Base-by-base conservation (phyloP, 2,113 vertebrate genomes). In the Dipodomys stephensi region DNA sequence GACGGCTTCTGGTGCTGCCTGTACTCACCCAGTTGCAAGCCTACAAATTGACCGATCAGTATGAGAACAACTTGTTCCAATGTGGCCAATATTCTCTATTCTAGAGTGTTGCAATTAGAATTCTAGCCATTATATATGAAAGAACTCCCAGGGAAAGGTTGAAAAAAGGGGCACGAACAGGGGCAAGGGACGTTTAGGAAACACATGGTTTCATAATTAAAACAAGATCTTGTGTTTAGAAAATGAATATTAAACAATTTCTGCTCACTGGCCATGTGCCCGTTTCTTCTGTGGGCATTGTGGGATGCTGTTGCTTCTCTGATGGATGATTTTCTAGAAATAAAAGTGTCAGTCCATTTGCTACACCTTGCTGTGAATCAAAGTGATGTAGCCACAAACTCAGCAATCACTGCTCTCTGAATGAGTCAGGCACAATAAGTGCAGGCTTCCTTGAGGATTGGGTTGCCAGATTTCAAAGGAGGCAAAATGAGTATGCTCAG, bases 151-250 rank as follows among this genome's bases (percentile, higher is more conserved):
- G 73, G 65, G 77, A 57, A 93, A 92, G 62, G 6, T 19, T 92
- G 65, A 60, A 64, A 89, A 86, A 95, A 64, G 30, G 2, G 57
- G 65, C 4, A 62, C 32, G 39, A 39, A 39, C 39, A 39, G 39
- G 39, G 49, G 49, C 49, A 49, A 12, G 49, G 82, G 27, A 68
- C 53, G 53, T 18, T 89, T 67, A 90, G 87, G 80, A 87, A 85
- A 82, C 83, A 89, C 6, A 3, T 35, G 27, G 32, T 92, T 19
- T 73, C 30, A 81, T 68, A 81, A 92, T 82, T 91, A 82, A 94
- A 96, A 39, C 76, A 53, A 86, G n/a, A 82, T 83, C 92, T 89
- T 65, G 19, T 32, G 49, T 92, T 86, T 82, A 79, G 69, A 92
- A 95, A 90, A 88, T 60, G 27, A 22, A 64, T 62, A 79, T 53